Evolutionary conservation across 1,140 invertebrate species (phyloP).

Genomic region (Hetaerina americana): DNA sequence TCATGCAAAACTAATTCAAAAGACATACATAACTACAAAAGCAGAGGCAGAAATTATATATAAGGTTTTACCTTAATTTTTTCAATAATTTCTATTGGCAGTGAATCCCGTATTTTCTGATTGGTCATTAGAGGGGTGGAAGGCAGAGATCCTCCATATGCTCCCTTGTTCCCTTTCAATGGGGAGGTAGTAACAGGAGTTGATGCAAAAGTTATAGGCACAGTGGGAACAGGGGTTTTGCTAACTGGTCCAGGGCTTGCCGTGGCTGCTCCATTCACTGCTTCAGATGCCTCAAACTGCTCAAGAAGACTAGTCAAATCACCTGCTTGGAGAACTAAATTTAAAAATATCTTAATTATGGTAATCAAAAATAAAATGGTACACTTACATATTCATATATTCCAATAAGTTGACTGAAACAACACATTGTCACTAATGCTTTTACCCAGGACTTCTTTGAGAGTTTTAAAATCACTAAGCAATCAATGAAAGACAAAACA

Average conservation of each 20-base stretch:
- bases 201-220: not conserved
- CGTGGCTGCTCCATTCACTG: slow-evolving; percentile 11
- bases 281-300: slow-evolving; percentile 38
- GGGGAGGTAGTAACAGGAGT: not conserved
- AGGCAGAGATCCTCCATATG: not conserved
- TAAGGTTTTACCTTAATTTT: slow-evolving; percentile 36
- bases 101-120: slow-evolving; percentile 27
- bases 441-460: no score
- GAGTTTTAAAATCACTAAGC: no score
- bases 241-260: not conserved
- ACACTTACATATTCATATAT: no score
- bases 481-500: no score
- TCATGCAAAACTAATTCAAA: not conserved
- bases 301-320: slow-evolving; percentile 37
- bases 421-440: no score
- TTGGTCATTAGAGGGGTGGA: slow-evolving; percentile 16
- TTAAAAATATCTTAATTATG: no score
- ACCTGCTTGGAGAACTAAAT: slow-evolving; percentile 33
- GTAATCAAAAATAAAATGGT: no score
- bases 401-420: no score
- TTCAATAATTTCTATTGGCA: slow-evolving; percentile 33
- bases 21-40: not conserved
- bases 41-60: no score
- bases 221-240: slow-evolving; percentile 3
- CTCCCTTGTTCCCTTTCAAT: not conserved